Percentiles rank a stretch among this genome's conserved stretches.
Conservation (phyloP, 2,797 vertebrate species). For the Phylloscopus collybita region DNA sequence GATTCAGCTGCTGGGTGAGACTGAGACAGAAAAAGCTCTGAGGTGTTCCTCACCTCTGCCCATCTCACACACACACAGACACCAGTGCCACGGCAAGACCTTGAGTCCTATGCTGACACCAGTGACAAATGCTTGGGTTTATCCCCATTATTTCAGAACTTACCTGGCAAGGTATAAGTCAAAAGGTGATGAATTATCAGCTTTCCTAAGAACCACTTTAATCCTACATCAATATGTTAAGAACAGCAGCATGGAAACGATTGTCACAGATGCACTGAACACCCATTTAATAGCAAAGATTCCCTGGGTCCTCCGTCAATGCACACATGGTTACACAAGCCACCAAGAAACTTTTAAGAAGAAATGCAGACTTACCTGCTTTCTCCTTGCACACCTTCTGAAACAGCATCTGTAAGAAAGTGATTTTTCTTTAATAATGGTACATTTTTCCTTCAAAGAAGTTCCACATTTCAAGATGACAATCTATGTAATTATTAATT, state of each 20-base stretch:
- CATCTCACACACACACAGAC: no score
- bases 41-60: accelerated
- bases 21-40: background rate
- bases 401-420: slow-evolving; percentile 64
- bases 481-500: background rate
- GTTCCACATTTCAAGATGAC: background rate
- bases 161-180: background rate
- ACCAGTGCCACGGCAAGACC: background rate
- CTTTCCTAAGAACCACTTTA: background rate
- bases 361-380: slow-evolving; percentile 65
- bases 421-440: slow-evolving; percentile 32
- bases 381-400: slow-evolving; percentile 56
- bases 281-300: background rate
- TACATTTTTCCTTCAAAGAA: background rate
- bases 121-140: background rate
- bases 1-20: background rate
- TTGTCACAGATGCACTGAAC: background rate
- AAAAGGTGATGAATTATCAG: background rate
- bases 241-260: background rate
- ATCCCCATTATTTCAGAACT: background rate
- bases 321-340: background rate
- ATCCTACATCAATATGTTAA: background rate
- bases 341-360: background rate
- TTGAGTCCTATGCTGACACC: background rate
- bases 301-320: background rate